Evolutionary conservation across 2,113 vertebrate species (phyloP).

Genomic region (Phycodurus eques): DNA sequence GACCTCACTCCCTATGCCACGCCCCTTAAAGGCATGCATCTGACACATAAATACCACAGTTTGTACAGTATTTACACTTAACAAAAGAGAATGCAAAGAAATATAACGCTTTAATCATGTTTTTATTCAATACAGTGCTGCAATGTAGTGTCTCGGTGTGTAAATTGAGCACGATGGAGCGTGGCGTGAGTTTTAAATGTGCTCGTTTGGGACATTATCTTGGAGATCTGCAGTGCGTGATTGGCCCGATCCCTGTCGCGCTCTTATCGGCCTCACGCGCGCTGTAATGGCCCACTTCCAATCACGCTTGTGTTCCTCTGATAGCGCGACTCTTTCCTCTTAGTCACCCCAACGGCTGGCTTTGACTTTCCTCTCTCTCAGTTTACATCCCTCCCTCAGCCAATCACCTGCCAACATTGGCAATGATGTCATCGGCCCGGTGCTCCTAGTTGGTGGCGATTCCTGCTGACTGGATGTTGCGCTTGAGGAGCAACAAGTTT

Average conservation of each 20-base stretch:
- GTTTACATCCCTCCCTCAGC: neutral
- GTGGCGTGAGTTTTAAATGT: slow-evolving; percentile 54
- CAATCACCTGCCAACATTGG: neutral
- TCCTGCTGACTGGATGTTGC: neutral
- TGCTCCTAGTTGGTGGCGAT: neutral
- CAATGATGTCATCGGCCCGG: neutral
- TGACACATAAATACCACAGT: no score
- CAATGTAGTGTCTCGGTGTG: neutral
- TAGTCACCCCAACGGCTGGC: slow-evolving; percentile 12
- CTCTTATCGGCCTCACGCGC: slow-evolving; percentile 58
- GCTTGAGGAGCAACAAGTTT: slow-evolving; percentile 4
- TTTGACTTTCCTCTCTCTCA: slow-evolving; percentile 22
- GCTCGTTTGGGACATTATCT: slow-evolving; percentile 70
- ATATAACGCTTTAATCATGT: no score
- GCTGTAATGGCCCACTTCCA: slow-evolving; percentile 75
- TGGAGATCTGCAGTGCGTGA: slow-evolving; percentile 59
- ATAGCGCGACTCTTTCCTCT: slow-evolving; percentile 42
- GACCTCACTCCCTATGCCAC: no score
- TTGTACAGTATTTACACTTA: no score
- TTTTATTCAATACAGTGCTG: no score
- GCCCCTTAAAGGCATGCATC: no score
- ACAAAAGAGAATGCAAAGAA: no score
- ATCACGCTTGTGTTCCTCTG: slow-evolving; percentile 60
- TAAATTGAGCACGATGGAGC: slow-evolving; percentile 7
- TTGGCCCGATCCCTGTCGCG: slow-evolving; percentile 51